Conservation (phyloP, 2,113 vertebrate genomes). For the Neomonachus schauinslandi region DNA sequence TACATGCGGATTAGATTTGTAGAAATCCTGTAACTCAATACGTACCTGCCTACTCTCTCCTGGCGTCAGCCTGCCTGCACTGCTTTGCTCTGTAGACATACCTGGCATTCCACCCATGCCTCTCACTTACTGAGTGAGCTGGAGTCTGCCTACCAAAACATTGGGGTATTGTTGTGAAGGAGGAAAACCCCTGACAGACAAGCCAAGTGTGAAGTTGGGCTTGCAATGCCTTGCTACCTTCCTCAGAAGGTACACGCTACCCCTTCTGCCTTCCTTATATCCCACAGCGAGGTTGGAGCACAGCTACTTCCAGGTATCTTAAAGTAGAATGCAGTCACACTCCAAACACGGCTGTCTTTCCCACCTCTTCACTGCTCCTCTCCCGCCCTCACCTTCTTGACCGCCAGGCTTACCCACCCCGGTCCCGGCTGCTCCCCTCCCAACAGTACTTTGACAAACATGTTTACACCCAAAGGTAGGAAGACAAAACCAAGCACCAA, state of each 20-base stretch:
- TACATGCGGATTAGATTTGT: conserved; percentile 93
- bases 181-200: conserved; percentile 88
- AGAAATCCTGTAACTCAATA: conserved; percentile 95
- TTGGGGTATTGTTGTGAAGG: conserved; percentile 88
- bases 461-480: conserved; percentile 83
- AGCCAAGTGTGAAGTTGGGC: conserved; percentile 89
- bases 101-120: conserved; percentile 93
- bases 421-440: not conserved
- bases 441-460: conserved; percentile 62
- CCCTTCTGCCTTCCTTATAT: conserved; percentile 80
- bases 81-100: conserved; percentile 91
- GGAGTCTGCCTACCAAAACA: conserved; percentile 91
- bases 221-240: conserved; percentile 88
- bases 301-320: conserved; percentile 74
- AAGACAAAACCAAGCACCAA: conserved; percentile 79
- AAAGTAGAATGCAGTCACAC: conserved; percentile 65
- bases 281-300: conserved; percentile 77
- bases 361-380: not conserved
- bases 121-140: conserved; percentile 90
- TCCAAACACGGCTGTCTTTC: not conserved
- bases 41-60: conserved; percentile 92
- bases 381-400: not conserved
- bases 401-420: not conserved
- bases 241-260: conserved; percentile 78
- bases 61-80: conserved; percentile 93